These are phyloP conservation scores for Epinephelus lanceolatus DNA, from an alignment of 2,113 vertebrate species.

Conservation along the genomic window DNA sequence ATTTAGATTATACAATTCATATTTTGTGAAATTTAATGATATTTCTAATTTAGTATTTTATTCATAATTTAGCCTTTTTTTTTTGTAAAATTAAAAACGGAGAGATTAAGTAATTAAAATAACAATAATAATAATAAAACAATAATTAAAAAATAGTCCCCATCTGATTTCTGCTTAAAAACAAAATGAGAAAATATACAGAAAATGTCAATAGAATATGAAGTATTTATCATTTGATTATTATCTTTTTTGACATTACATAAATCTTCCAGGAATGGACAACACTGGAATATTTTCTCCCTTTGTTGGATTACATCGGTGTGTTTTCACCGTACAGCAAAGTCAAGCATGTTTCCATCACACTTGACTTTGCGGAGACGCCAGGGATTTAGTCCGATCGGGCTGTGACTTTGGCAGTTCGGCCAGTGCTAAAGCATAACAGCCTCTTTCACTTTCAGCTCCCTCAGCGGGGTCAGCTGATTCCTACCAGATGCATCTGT, in stretches of 20 bases:
- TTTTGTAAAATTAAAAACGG: background rate
- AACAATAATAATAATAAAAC: background rate
- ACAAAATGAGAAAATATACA: background rate
- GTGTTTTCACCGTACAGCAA: constrained; percentile 38
- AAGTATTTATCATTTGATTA: background rate
- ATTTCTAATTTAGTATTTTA: background rate
- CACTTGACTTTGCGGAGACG: constrained; percentile 63
- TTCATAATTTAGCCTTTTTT: background rate
- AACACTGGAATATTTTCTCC: constrained; percentile 7
- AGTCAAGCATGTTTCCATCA: constrained; percentile 53
- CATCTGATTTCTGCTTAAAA: background rate
- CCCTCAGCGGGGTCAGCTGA: constrained; percentile 69
- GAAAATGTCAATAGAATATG: background rate
- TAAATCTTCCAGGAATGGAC: background rate
- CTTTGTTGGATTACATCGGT: constrained; percentile 9
- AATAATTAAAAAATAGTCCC: background rate
- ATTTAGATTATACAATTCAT: background rate
- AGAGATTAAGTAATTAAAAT: background rate
- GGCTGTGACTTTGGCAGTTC: constrained; percentile 66
- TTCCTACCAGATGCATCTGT: constrained; percentile 74
- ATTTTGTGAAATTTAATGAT: background rate
- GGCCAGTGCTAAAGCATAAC: constrained; percentile 70
- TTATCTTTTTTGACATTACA: background rate
- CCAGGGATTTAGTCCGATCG: constrained; percentile 62
- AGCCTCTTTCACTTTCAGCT: constrained; percentile 77